Base-by-base conservation (phyloP, 2,888 invertebrate genomes). In the Hyalella azteca region DNA sequence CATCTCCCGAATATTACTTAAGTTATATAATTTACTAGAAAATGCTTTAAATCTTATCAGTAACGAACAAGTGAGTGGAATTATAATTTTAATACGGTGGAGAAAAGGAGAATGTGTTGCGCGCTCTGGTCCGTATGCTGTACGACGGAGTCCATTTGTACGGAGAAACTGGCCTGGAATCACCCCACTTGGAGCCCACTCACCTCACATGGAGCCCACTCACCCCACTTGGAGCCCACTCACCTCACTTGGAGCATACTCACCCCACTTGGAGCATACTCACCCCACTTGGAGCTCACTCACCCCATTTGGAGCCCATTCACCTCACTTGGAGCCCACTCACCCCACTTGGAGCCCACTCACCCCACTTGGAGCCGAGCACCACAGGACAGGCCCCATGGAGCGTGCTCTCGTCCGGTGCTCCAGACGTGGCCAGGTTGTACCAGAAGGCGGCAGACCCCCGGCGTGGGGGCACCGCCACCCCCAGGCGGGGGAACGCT, bases 371-470 rank as follows among this genome's bases (percentile, higher is more conserved):
- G 26, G 87, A 86, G 32, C 89, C 89, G n/a, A 87, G 87, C 7
- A 89, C 84, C 5, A 89, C 89, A 0, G 89, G 89, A 84, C 89
- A 89, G n/a, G 88, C 89, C n/a, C 89, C 89, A 85, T 89, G 89
- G n/a, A 89, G 81, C 3, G 89, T 89, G 77, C 86, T 80, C 73
- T 86, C 86, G 81, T 89, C 88, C 32, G 88, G 88, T 19, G 87
- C 86, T 29, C 89, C 89, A 85, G 86, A 88, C 75, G 86, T 86
- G 80, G 87, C 86, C 32, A 89, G 83, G 85, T 89, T 89, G 82
- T 87, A 88, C 89, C 89, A 89, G 84, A 89, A 89, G 29, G 88
- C 88, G 36, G 89, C 88, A 3, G 87, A 86, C 2, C 89, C 88
- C 87, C 85, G 86, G 2, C 80, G 26, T 0, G 87, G 87, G 80